Evolutionary conservation across 2,888 invertebrate species (phyloP), one percentile per base, ranked within the genome.

Genomic region (Drosophila yooni): DNA sequence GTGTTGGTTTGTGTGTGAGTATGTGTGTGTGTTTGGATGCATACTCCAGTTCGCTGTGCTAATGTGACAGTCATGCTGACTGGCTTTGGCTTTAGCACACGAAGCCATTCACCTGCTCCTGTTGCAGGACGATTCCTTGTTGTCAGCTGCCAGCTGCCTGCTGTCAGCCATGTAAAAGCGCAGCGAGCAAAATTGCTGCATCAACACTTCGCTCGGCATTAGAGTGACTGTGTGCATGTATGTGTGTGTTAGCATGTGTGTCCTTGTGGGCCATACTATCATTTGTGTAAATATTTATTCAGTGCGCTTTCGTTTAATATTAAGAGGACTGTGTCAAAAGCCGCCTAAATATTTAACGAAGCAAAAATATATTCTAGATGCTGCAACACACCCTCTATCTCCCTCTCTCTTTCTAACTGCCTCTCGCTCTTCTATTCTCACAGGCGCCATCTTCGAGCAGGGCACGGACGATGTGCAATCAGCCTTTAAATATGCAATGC

Each of bases 391-490:
- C 67, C 67, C 52, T 66, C 63, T 76, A 21, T 21, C 46, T 25
- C 62, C 59, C 61, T 79, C 94, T 94, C 6, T 40, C n/a, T 52
- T 38, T 58, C 29, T 73, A 46, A 46, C 94, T 94, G 4, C 25
- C 25, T 60, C 33, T 51, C 67, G 60, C 15, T 67, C n/a, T 40
- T 65, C 34, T 58, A 34, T 52, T 15, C 61, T 43, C 59, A 40
- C 70, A 98, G 98, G 98, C 90, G 97, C 97, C 60, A 97, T 98
- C 90, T 98, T 98, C 93, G 98, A 98, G 91, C 97, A 97, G 92
- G 97, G 97, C 70, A 97, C 97, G 2, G 97, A 97, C 92, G 98
- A 98, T 92, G 97, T 98, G 73, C 98, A 98, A 93, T 96, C 97
- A 80, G 98, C 97, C 34, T 98, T 98, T 94, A 97, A 96, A 92